phyloP scores from a whole-genome alignment of 2,888 invertebrate genomes.

The Tromatobia lineatoria region DNA sequence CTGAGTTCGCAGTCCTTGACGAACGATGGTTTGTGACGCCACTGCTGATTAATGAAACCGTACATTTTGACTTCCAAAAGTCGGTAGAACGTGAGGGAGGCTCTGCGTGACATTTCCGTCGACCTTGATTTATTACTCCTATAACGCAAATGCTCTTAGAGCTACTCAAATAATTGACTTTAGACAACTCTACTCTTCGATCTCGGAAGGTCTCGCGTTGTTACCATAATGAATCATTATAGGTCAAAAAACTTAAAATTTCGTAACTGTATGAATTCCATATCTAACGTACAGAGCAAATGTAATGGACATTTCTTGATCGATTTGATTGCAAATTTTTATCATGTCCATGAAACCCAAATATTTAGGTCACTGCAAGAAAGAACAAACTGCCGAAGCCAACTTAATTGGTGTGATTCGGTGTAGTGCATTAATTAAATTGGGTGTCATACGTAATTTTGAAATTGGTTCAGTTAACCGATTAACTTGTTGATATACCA shows the following conservation, averaged over 20 bases:
- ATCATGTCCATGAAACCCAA: neutral
- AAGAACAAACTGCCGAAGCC: no score
- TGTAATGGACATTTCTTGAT: neutral
- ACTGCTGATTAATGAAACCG: constrained; percentile 83
- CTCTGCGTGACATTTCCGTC: constrained; percentile 67
- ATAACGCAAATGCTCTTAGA: constrained; percentile 71
- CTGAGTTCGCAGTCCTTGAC: constrained; percentile 62
- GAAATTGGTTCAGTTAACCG: no score
- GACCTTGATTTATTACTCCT: constrained; percentile 79
- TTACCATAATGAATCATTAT: constrained; percentile 71
- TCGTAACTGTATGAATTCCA: constrained; percentile 19
- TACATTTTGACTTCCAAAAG: constrained; percentile 81
- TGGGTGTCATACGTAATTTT: no score
- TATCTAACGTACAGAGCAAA: neutral
- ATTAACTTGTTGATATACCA: no score
- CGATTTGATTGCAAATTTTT: neutral
- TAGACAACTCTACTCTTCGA: constrained; percentile 74
- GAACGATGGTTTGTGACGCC: constrained; percentile 58
- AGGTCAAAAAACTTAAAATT: constrained; percentile 45
- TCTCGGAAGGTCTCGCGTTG: constrained; percentile 44
- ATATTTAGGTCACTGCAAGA: no score
- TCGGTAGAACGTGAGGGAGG: constrained; percentile 71
- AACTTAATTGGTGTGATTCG: no score
- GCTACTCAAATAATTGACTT: constrained; percentile 78
- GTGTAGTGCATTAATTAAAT: no score